Percentiles rank a stretch among this genome's conserved stretches.
Conservation (phyloP, 2,888 invertebrate genomes). For the Drosophila subquinaria region DNA sequence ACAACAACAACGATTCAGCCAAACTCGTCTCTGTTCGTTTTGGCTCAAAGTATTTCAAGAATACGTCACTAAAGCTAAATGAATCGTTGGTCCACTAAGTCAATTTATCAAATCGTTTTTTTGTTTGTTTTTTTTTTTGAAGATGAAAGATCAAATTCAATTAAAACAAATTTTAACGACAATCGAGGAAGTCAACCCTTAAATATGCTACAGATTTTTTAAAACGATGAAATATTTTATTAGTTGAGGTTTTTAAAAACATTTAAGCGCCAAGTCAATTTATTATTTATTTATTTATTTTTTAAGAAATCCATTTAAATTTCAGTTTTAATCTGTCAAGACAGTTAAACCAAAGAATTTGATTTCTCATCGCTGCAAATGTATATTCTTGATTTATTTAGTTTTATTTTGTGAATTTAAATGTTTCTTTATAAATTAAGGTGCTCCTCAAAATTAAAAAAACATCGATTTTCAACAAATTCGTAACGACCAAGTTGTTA, state of each 20-base stretch:
- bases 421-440: not conserved
- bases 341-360: too few species aligned
- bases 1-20: slow-evolving; percentile 5
- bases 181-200: not conserved
- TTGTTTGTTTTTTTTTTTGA: not conserved
- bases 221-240: not conserved
- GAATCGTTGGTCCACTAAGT: slow-evolving; percentile 48
- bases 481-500: slow-evolving; percentile 2
- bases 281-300: too few species aligned
- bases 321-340: too few species aligned
- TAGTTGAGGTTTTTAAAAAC: not conserved
- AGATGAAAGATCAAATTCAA: not conserved
- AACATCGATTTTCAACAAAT: not conserved
- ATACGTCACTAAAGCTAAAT: slow-evolving; percentile 32
- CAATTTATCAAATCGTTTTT: not conserved
- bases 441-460: not conserved
- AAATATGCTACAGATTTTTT: not conserved
- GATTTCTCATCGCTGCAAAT: not conserved
- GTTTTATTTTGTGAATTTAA: not conserved
- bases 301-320: not conserved
- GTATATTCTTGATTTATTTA: not conserved
- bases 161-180: not conserved
- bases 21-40: slow-evolving; percentile 28
- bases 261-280: too few species aligned
- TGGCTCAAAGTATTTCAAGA: slow-evolving; percentile 37